Conservation (phyloP, 2,888 invertebrate species). For the Microctonus hyperodae region DNA sequence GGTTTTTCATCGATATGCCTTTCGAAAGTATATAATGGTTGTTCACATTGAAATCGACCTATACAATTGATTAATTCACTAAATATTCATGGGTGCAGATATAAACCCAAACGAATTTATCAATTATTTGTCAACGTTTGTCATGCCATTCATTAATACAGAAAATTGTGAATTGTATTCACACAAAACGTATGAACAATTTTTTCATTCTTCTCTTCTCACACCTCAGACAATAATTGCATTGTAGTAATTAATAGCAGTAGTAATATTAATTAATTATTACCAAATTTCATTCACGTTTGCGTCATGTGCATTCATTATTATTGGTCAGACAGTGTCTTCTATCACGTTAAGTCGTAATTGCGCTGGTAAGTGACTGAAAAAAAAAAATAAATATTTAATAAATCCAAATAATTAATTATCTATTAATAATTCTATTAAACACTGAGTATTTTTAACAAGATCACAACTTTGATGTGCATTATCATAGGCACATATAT, state of each 20-base stretch:
- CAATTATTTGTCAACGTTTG: constrained; percentile 28
- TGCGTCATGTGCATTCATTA: not conserved
- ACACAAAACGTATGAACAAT: not conserved
- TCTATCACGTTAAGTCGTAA: constrained; percentile 53
- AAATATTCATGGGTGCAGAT: constrained; percentile 21
- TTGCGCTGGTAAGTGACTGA: constrained; percentile 4
- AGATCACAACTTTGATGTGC: not conserved
- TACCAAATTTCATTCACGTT: constrained; percentile 20
- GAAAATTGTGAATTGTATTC: constrained; percentile 14
- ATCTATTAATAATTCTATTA: not conserved
- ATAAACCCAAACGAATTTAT: constrained; percentile 12
- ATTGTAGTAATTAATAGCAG: too few species aligned
- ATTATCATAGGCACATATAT: constrained; percentile 9
- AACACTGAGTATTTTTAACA: not conserved
- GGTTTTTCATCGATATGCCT: constrained; percentile 25
- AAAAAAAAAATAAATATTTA: constrained; percentile 31
- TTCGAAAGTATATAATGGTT: constrained; percentile 12
- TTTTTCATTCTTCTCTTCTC: too few species aligned
- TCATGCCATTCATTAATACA: constrained; percentile 9
- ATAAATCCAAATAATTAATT: constrained; percentile 30
- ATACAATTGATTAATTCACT: constrained; percentile 23
- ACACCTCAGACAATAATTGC: not conserved
- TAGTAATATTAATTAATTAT: constrained; percentile 14
- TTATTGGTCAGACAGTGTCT: constrained; percentile 56
- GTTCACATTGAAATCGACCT: constrained; percentile 12